Base-by-base conservation (phyloP, 53 echinoderm and acorn worm species). In the Holothuria leucospilota region DNA sequence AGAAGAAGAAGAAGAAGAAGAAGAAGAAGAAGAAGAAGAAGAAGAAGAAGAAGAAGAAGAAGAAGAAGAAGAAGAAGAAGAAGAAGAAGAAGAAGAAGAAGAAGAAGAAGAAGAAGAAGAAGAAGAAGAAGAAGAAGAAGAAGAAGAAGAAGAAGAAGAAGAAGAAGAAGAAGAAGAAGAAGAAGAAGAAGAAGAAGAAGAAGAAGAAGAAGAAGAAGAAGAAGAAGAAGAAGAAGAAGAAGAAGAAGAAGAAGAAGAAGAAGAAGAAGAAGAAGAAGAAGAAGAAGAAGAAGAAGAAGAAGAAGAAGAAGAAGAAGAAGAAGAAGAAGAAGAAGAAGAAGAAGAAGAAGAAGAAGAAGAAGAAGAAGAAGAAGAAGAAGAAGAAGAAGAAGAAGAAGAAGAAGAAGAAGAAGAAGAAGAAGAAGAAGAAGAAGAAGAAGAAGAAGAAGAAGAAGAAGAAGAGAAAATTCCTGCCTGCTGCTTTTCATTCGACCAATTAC, bases 81-180 rank as follows among this genome's bases (percentile, higher is more conserved):
- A 80, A 80, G 52, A 26, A 20, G 52, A 80, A 52, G 51, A 51
- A 21, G 13, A 53, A 79, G 21, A 49, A 25, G 14, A 52, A 79
- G 12, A 79, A 51, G 14, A 52, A 82, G 28, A 82, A 61, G 62
- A 82, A 61, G 82, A 82, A 61, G 61, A 82, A 60, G 82, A 82
- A 82, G 82, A 82, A 82, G 82, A 82, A 82, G 82, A 82, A 82
- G 82, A 82, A 82, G 82, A 82, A 82, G 82, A 82, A 82, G 82
- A 82, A 82, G 82, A 69, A 26, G 70, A 80, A 53, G 21, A 80
- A 80, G 52, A 26, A 20, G 52, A 80, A 52, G 51, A 51, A 21
- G 13, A 53, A 79, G 21, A 49, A 25, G 14, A 52, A 79, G 12
- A 79, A 51, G 14, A 52, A 82, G 28, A 82, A 61, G 62, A 82